Evolutionary conservation across 2,888 invertebrate species (phyloP).

Genomic region (Pterostichus niger): DNA sequence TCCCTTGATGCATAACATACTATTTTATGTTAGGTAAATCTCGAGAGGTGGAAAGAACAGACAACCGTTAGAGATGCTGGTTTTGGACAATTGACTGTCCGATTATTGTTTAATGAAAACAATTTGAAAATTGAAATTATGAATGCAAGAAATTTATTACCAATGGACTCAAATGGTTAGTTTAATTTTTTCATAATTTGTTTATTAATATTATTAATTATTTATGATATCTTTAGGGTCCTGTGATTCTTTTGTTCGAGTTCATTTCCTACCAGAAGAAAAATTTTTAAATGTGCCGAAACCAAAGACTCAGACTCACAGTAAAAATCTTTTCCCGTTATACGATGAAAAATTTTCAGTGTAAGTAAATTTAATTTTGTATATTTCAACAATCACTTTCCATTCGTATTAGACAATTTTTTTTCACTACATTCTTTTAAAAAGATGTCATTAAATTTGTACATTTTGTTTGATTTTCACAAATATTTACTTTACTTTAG

Average conservation of each 20-base stretch:
- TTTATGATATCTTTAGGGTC: conserved; percentile 80
- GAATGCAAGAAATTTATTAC: conserved; percentile 91
- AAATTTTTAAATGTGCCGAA: conserved; percentile 87
- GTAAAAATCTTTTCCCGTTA: conserved; percentile 94
- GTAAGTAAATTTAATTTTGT: conserved; percentile 81
- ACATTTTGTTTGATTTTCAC: too few relatives aligned
- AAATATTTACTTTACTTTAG: too few relatives aligned
- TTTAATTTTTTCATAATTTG: conserved; percentile 13
- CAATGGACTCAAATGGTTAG: conserved; percentile 93
- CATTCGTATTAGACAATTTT: too few relatives aligned
- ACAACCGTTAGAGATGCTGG: conserved; percentile 82
- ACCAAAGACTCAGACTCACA: conserved; percentile 94
- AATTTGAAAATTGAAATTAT: conserved; percentile 90
- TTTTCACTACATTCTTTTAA: too few relatives aligned
- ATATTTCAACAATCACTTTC: too few relatives aligned
- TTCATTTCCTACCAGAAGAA: conserved; percentile 91
- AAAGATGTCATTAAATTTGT: too few relatives aligned
- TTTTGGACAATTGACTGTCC: conserved; percentile 89
- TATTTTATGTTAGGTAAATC: conserved; percentile 73
- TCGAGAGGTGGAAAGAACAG: conserved; percentile 83
- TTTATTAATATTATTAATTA: conserved; percentile 20
- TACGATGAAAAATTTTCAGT: conserved; percentile 97
- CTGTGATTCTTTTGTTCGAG: conserved; percentile 95
- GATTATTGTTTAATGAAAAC: conserved; percentile 85
- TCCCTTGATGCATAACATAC: too few relatives aligned